Evolutionary conservation across 2,113 vertebrate species (phyloP).

Genomic region (Antechinus flavipes): DNA sequence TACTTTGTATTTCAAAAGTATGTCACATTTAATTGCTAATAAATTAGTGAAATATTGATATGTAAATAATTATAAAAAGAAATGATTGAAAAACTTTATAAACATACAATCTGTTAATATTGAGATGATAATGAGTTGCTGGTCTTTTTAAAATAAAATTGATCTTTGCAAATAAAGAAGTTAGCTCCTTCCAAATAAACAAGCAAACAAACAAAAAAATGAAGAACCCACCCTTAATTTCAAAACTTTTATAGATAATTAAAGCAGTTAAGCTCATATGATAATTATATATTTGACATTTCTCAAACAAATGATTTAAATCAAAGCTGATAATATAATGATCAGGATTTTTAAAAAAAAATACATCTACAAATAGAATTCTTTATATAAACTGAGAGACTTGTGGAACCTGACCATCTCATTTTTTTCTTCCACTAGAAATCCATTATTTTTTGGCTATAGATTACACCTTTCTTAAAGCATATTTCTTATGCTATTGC

Average conservation of each 20-base stretch:
- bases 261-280: background rate
- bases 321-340: background rate
- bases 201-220: background rate
- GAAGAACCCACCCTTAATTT: background rate
- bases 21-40: background rate
- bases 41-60: background rate
- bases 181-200: too few species aligned
- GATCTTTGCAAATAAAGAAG: too few species aligned
- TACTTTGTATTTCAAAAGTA: background rate
- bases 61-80: background rate
- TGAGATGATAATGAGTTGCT: background rate
- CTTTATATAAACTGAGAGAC: background rate
- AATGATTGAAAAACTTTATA: background rate
- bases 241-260: background rate
- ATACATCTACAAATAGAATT: background rate
- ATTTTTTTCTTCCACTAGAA: background rate
- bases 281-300: background rate
- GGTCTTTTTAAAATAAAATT: background rate
- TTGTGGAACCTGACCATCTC: background rate
- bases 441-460: background rate
- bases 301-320: background rate
- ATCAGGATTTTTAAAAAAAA: background rate
- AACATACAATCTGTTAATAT: background rate
- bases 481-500: background rate
- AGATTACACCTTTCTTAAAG: background rate